Evolutionary conservation across 1,140 invertebrate genomes (phyloP).

Genomic region (Apis florea): DNA sequence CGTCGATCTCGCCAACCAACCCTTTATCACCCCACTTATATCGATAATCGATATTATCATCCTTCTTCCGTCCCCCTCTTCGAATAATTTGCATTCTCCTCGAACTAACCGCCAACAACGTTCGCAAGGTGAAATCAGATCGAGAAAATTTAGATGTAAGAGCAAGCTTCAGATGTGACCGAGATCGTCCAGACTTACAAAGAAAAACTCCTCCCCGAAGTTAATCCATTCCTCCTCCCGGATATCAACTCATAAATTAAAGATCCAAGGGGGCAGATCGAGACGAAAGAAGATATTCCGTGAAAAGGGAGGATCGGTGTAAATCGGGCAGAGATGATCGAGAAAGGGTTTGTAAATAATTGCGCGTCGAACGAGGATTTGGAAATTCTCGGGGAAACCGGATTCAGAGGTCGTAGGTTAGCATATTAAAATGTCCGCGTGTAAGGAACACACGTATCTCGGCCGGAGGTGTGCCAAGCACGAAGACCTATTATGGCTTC

Average conservation of each 20-base stretch:
- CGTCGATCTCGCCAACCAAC: not conserved
- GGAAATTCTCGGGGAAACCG: slow-evolving; percentile 20
- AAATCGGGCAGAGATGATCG: not conserved
- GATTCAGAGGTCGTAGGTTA: slow-evolving; percentile 35
- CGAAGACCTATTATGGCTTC: slow-evolving; percentile 78
- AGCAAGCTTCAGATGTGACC: too few species aligned
- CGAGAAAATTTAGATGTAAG: too few species aligned
- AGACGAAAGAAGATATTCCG: too few species aligned
- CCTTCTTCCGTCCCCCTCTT: not conserved
- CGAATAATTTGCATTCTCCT: not conserved
- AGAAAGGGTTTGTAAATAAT: not conserved
- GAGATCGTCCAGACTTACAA: too few species aligned
- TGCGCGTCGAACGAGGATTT: not conserved
- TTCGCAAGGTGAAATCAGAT: too few species aligned
- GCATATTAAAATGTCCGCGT: slow-evolving; percentile 51
- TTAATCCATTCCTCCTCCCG: too few species aligned
- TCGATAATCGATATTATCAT: not conserved
- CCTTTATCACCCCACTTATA: not conserved
- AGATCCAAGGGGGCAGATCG: too few species aligned
- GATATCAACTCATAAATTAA: too few species aligned
- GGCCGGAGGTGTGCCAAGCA: slow-evolving; percentile 74
- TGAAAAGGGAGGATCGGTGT: not conserved
- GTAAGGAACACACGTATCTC: slow-evolving; percentile 63
- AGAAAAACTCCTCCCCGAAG: too few species aligned
- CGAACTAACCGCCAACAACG: too few species aligned